Evolutionary conservation across 2,113 vertebrate species (phyloP).

Genomic region (Toxotes chatareus): DNA sequence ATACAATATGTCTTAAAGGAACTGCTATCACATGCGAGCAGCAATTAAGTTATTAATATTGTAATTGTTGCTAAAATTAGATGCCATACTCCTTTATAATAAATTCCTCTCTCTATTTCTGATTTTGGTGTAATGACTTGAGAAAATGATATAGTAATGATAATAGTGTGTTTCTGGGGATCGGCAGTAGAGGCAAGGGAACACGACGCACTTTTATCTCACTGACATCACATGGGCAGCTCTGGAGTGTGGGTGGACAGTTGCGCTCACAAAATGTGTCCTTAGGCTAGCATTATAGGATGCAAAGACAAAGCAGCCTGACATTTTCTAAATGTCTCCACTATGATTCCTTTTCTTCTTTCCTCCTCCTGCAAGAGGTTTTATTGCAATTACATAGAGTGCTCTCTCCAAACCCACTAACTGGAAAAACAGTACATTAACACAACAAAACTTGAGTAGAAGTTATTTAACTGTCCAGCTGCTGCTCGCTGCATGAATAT

Average conservation of each 20-base stretch:
- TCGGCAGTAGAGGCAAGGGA: conserved; percentile 45
- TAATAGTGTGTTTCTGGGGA: conserved; percentile 45
- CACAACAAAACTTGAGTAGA: conserved; percentile 46
- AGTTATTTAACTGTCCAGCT: conserved; percentile 60
- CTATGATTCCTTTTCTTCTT: conserved; percentile 22
- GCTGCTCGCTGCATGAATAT: conserved; percentile 47
- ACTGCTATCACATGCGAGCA: not conserved
- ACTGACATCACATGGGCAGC: conserved; percentile 65
- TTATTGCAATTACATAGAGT: conserved; percentile 22
- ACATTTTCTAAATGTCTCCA: conserved; percentile 70
- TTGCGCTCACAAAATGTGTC: conserved; percentile 68
- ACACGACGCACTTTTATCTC: conserved; percentile 70
- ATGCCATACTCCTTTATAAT: not conserved
- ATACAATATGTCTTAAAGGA: not conserved
- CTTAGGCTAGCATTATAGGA: conserved; percentile 63
- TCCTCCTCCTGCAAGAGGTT: conserved; percentile 10
- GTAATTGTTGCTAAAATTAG: not conserved
- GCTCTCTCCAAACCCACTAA: conserved; percentile 37
- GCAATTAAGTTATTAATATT: conserved; percentile 1
- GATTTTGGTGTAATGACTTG: conserved; percentile 35
- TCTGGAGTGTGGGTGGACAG: conserved; percentile 75
- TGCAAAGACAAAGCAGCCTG: conserved; percentile 60
- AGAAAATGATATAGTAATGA: conserved; percentile 44
- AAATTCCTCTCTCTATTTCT: not conserved
- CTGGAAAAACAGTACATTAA: conserved; percentile 51